A percentile compares a stretch with the other conserved stretches of the same genome.
phyloP scores from a whole-genome alignment of 2,888 invertebrate species.

The Sycophila texana region DNA sequence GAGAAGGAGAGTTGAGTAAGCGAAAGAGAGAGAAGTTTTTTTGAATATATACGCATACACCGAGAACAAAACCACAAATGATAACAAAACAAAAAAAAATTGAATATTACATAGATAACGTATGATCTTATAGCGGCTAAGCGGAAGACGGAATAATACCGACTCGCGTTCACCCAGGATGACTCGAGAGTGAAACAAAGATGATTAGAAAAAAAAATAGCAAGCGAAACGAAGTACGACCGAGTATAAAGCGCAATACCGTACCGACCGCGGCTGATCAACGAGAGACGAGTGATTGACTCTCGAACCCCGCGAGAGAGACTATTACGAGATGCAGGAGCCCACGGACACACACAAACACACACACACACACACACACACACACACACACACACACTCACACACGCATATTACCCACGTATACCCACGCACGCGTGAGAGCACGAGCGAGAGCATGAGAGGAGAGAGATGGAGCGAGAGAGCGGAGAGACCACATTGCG shows the following conservation, averaged over 20 bases:
- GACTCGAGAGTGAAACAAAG: background rate
- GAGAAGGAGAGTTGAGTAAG: constrained; percentile 44
- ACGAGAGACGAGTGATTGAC: constrained; percentile 45
- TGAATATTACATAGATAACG: constrained; percentile 70
- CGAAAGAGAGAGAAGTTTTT: constrained; percentile 47
- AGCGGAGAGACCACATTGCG: constrained; percentile 26
- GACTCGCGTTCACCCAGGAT: constrained; percentile 65
- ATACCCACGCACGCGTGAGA: too few relatives aligned
- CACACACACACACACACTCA: constrained; percentile 40
- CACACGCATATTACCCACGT: constrained; percentile 9
- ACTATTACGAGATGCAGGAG: background rate
- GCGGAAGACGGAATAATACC: constrained; percentile 66
- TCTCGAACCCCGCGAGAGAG: too few relatives aligned
- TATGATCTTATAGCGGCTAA: constrained; percentile 68
- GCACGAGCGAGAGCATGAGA: too few relatives aligned
- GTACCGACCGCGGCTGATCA: constrained; percentile 49
- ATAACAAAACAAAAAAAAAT: constrained; percentile 62
- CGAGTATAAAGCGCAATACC: constrained; percentile 26
- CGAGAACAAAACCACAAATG: constrained; percentile 61
- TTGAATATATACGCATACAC: constrained; percentile 64
- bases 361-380: constrained; percentile 22
- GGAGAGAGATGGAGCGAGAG: too few relatives aligned
- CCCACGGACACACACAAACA: constrained; percentile 6
- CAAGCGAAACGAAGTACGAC: too few relatives aligned
- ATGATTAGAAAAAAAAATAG: background rate